Percentiles rank a stretch among this genome's conserved stretches.
phyloP scores from a whole-genome alignment of 2,888 invertebrate species.

The Tipula confusa region DNA sequence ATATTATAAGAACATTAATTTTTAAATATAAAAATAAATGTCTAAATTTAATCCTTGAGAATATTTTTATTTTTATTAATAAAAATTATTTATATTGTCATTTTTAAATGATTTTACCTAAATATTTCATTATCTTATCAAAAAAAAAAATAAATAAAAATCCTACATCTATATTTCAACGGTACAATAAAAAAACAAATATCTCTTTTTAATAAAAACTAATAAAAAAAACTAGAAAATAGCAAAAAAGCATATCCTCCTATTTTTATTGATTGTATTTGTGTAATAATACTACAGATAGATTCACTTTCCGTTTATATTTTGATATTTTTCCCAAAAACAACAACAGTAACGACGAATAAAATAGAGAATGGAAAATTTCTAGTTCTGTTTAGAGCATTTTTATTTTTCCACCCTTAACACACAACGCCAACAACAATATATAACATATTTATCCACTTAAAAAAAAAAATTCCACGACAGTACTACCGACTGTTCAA shows the following conservation, averaged over 20 bases:
- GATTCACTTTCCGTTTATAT: background rate
- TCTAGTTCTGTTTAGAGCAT: background rate
- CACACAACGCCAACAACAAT: background rate
- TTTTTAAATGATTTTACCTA: background rate
- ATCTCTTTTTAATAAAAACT: background rate
- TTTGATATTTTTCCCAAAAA: background rate
- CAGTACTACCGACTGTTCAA: constrained; percentile 3
- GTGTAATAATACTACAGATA: background rate
- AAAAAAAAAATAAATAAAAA: too few relatives aligned
- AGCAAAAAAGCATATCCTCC: constrained; percentile 8
- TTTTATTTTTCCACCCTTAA: background rate
- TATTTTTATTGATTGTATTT: background rate
- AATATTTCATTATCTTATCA: background rate
- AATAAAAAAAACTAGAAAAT: background rate
- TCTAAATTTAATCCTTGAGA: constrained; percentile 25
- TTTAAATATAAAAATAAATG: constrained; percentile 8
- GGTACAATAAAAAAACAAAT: background rate
- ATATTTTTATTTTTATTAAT: background rate
- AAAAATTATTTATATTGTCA: background rate
- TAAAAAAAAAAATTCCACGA: background rate
- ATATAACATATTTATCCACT: background rate
- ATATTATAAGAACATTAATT: background rate
- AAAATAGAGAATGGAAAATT: background rate
- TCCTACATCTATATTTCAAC: background rate
- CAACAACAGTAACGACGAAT: background rate